These are phyloP conservation scores for Tautogolabrus adspersus DNA, from an alignment of 2,113 vertebrate species.

Conservation along the genomic window DNA sequence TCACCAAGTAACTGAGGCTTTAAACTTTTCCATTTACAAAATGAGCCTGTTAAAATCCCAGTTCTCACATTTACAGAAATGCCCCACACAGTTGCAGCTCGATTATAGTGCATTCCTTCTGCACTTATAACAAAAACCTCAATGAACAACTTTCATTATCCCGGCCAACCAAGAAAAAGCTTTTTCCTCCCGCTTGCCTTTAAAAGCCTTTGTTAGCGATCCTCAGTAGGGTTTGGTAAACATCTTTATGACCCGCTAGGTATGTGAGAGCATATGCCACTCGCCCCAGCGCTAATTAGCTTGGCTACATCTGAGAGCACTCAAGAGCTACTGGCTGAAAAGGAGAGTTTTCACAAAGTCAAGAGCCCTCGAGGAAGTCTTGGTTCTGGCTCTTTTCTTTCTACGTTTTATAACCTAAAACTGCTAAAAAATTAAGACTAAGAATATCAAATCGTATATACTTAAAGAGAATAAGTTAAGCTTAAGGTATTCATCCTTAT, in stretches of 20 bases:
- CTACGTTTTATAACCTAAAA: slow-evolving; percentile 2
- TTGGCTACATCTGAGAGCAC: slow-evolving; percentile 80
- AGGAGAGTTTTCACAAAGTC: slow-evolving; percentile 58
- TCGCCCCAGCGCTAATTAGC: slow-evolving; percentile 78
- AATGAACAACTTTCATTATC: slow-evolving; percentile 69
- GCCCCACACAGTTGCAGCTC: slow-evolving; percentile 62
- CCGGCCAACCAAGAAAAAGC: slow-evolving; percentile 48
- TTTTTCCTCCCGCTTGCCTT: slow-evolving; percentile 58
- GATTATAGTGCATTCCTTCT: slow-evolving; percentile 69
- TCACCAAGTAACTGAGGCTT: slow-evolving; percentile 27
- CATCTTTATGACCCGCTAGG: slow-evolving; percentile 75
- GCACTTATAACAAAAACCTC: slow-evolving; percentile 71
- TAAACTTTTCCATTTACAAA: slow-evolving; percentile 39
- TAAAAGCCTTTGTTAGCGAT: slow-evolving; percentile 71
- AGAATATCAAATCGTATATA: slow-evolving; percentile 7
- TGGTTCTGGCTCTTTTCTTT: slow-evolving; percentile 35
- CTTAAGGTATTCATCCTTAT: slow-evolving; percentile 1
- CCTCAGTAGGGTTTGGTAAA: slow-evolving; percentile 74
- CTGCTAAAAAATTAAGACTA: slow-evolving; percentile 4
- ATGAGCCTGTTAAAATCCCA: slow-evolving; percentile 43
- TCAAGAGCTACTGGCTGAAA: slow-evolving; percentile 72
- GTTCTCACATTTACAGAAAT: slow-evolving; percentile 69
- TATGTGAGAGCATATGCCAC: slow-evolving; percentile 75
- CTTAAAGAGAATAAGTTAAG: slow-evolving; percentile 12
- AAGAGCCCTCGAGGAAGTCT: slow-evolving; percentile 60